phyloP scores from a whole-genome alignment of 2,797 vertebrate genomes.

The Mallotus villosus region DNA sequence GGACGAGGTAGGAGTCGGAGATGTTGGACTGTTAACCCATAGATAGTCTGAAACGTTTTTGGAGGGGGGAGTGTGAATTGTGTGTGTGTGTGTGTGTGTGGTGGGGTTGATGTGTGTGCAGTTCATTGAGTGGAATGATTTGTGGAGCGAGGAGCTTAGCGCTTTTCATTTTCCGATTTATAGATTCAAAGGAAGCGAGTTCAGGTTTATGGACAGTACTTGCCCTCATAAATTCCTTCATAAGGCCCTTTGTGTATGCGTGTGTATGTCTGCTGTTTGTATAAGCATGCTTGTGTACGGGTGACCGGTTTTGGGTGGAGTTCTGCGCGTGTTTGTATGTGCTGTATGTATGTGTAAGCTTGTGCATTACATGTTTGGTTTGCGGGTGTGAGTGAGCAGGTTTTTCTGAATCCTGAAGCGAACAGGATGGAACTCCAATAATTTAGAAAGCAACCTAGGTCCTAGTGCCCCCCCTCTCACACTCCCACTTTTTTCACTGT shows the following conservation, averaged over 20 bases:
- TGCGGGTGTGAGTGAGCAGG: no score
- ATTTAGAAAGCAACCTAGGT: slow-evolving; percentile 64
- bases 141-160: neutral
- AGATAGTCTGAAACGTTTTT: neutral
- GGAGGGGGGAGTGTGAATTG: neutral
- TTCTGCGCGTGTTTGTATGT: neutral
- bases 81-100: no score
- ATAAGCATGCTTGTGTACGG: neutral
- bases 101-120: neutral
- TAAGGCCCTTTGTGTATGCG: neutral
- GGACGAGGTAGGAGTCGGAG: neutral
- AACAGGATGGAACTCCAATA: slow-evolving; percentile 61
- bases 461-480: no score
- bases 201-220: slow-evolving; percentile 1
- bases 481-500: no score
- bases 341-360: no score
- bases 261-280: slow-evolving; percentile 6
- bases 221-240: neutral
- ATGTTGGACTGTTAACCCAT: neutral
- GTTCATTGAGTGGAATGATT: neutral
- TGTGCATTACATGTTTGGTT: no score
- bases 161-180: neutral
- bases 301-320: neutral
- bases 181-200: neutral
- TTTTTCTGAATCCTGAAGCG: neutral